Percentiles rank a stretch among this genome's conserved stretches.
Conservation (phyloP, 2,113 vertebrate genomes). For the Rhinopithecus roxellana region DNA sequence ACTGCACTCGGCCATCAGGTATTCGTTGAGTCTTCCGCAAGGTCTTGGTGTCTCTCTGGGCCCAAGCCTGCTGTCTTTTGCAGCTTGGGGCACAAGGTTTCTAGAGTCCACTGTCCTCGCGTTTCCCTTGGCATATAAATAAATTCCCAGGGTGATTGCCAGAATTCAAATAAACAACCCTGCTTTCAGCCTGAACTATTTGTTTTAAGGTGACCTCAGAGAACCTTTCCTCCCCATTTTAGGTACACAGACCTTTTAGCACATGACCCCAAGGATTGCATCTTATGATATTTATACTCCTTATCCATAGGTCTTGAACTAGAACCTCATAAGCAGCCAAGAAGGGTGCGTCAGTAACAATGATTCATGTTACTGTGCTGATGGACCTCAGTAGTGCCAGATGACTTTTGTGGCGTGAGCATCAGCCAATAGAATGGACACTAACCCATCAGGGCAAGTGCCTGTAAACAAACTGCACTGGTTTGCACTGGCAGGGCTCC, state of each 20-base stretch:
- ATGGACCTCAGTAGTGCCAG: background rate
- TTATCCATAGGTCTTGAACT: background rate
- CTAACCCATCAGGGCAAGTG: background rate
- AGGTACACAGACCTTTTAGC: background rate
- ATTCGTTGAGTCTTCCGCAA: background rate
- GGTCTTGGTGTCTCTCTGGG: background rate
- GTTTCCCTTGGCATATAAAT: constrained; percentile 54
- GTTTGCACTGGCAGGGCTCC: background rate
- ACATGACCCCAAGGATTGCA: background rate
- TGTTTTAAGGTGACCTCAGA: constrained; percentile 6
- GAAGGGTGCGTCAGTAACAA: background rate
- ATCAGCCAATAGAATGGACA: background rate
- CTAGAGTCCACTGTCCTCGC: constrained; percentile 4
- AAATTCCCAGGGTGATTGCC: constrained; percentile 57
- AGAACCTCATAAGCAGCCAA: constrained; percentile 13
- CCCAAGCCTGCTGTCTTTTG: background rate
- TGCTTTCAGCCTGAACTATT: constrained; percentile 49
- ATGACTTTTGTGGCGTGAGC: background rate
- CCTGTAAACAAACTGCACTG: background rate
- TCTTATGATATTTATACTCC: background rate
- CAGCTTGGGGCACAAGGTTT: background rate
- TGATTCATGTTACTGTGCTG: background rate
- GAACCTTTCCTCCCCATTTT: constrained; percentile 42
- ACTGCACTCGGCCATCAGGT: background rate
- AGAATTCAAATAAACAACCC: constrained; percentile 60